Base-by-base conservation (phyloP, 2,797 vertebrate species). In the Podarcis siculus region DNA sequence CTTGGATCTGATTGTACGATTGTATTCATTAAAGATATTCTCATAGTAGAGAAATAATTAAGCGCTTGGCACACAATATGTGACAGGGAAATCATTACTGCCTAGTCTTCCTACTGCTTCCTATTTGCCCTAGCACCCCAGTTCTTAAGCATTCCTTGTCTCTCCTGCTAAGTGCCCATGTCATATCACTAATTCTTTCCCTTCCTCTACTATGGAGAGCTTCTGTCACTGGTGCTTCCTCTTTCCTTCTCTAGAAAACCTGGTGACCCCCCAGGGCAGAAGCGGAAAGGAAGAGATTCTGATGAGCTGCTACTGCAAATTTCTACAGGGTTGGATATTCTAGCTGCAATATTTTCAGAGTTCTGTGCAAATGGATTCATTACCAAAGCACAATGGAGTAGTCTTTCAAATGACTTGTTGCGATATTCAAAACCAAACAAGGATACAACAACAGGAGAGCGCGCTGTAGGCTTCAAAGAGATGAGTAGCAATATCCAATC, bases 371-470 rank as follows among this genome's bases (percentile, higher is more conserved):
- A 55, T 55, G 3, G 49, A 55, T 15, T 55, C 49, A 55, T 55
- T 55, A 55, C 49, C 49, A 55, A 55, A 55, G 49, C 49, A 55
- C 13, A 1, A 55, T 15, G 13, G 49, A 55, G 49, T 4, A 15
- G 49, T 55, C 49, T 55, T 55, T 55, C 15, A 32, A 12, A 76
- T 27, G 9, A 19, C 1, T 39, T 13, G 0, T 30, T 83, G 66
- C 37, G 82, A 88, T 72, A 82, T 87, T 49, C 35, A 45, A 37
- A 86, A 85, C 42, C 19, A 21, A 87, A 75, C 66, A 98, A 99
- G 98, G 99, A 99, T 99, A 99, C 99, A 99, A 94, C 99, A 99
- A 96, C 99, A 99, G 96, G 99, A 99, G 89, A 99, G 98, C 87
- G 99, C 99, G 86, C 99, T 99, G 97, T 99, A 99, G 94, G 99